A percentile compares a stretch with the other conserved stretches of the same genome.
phyloP scores from a whole-genome alignment of 2,113 vertebrate species.

The Megatriorchis doriae region DNA sequence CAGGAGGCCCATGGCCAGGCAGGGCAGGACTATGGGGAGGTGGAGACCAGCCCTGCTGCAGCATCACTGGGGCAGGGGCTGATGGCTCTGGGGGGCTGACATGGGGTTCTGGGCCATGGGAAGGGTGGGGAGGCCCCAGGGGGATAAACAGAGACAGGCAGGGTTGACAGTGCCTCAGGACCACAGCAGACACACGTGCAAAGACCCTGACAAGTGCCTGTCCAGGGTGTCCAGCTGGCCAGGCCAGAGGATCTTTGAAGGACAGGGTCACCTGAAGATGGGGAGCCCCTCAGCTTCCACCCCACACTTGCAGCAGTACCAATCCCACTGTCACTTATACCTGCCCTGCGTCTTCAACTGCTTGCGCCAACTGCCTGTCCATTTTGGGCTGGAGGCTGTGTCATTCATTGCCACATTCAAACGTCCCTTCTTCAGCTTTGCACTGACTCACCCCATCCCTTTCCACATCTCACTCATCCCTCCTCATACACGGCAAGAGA shows the following conservation, averaged over 20 bases:
- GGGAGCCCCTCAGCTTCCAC: not conserved
- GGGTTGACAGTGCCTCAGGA: not conserved
- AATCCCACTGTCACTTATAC: not conserved
- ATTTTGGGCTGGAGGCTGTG: rapidly evolving
- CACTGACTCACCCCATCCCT: not conserved
- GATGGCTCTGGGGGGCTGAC: rapidly evolving
- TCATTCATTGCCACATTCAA: not conserved
- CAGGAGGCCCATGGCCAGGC: rapidly evolving
- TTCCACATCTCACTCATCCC: not conserved
- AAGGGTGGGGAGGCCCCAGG: not conserved
- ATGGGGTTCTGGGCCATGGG: not conserved
- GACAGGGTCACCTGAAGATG: not conserved
- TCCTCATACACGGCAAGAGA: not conserved
- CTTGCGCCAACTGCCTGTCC: not conserved
- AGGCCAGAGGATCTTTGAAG: not conserved
- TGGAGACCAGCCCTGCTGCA: not conserved
- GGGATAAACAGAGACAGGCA: not conserved
- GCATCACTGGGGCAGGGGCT: not conserved
- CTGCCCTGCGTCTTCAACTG: not conserved
- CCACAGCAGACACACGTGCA: not conserved
- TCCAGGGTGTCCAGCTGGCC: not conserved
- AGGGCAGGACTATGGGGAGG: not conserved
- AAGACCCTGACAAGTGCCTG: not conserved
- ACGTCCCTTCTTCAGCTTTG: not conserved
- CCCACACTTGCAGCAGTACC: not conserved